Evolutionary conservation across 1,140 invertebrate species (phyloP).

Genomic region (Tachypleus tridentatus): DNA sequence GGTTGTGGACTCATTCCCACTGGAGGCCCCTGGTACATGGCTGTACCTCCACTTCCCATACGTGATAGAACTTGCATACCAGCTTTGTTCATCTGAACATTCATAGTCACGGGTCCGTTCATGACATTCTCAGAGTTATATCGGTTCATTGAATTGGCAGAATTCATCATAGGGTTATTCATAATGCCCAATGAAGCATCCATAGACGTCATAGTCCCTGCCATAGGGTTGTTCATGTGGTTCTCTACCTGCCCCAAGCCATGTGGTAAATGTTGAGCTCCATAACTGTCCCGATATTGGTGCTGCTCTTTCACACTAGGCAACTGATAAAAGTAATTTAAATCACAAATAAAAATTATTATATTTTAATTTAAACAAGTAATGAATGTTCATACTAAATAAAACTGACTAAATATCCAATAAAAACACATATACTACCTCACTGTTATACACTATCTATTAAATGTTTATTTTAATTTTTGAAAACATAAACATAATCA

Average conservation of each 20-base stretch:
- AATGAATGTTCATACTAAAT: background rate
- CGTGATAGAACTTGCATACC: too few relatives aligned
- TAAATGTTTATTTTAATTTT: background rate
- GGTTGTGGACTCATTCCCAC: conserved; percentile 11
- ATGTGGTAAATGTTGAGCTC: conserved; percentile 20
- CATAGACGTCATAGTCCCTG: conserved; percentile 19
- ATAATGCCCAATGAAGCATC: conserved; percentile 22
- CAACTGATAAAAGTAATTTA: conserved; percentile 12
- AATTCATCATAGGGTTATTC: conserved; percentile 24
- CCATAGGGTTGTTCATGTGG: conserved; percentile 14
- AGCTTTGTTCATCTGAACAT: conserved; percentile 11
- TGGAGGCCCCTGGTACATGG: conserved; percentile 22
- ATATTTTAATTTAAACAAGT: background rate
- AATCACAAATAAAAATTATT: background rate
- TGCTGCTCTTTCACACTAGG: conserved; percentile 32
- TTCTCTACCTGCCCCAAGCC: conserved; percentile 14
- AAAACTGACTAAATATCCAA: background rate
- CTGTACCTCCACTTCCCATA: too few relatives aligned
- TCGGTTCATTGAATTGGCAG: conserved; percentile 10
- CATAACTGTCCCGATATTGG: conserved; percentile 9
- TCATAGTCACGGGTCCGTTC: conserved; percentile 16
- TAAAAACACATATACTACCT: background rate
- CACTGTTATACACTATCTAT: too few relatives aligned
- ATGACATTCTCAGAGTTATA: conserved; percentile 8
- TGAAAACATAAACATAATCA: conserved; percentile 39